phyloP scores from a whole-genome alignment of 1,140 invertebrate species.

The Plodia interpunctella region DNA sequence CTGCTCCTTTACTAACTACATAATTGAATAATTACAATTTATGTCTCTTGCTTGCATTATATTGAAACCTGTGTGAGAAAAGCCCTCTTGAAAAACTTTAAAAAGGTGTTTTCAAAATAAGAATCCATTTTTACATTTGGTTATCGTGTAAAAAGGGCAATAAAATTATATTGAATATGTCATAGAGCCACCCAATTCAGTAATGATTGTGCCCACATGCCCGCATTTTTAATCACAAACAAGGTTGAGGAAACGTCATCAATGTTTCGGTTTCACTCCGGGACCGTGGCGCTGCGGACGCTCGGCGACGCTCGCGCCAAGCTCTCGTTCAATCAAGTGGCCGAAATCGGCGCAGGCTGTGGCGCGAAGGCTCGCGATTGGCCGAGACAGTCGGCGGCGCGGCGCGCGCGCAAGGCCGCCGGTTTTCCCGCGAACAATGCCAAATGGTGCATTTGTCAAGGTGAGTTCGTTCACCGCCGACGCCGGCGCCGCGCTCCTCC shows the following conservation, averaged over 20 bases:
- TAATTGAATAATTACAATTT: conserved; percentile 5
- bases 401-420: conserved; percentile 70
- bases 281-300: conserved; percentile 45
- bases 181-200: background rate
- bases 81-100: background rate
- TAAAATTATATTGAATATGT: too few species aligned
- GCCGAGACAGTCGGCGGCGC: conserved; percentile 38
- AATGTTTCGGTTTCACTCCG: conserved; percentile 34
- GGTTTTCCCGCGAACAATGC: conserved; percentile 76
- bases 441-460: conserved; percentile 77
- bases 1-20: conserved; percentile 2
- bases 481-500: conserved; percentile 60
- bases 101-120: background rate
- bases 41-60: background rate
- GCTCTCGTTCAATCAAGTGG: conserved; percentile 36
- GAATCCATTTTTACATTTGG: too few species aligned
- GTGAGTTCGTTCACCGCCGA: conserved; percentile 75
- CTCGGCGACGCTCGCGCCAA: conserved; percentile 41
- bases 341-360: conserved; percentile 70
- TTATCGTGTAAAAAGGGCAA: too few species aligned
- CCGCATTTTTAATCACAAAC: conserved; percentile 27
- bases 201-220: conserved; percentile 16
- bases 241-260: conserved; percentile 37
- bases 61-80: background rate
- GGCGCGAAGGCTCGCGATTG: conserved; percentile 69